Evolutionary conservation across 2,797 vertebrate genomes (phyloP).

Genomic region (Rhynchonycteris naso): DNA sequence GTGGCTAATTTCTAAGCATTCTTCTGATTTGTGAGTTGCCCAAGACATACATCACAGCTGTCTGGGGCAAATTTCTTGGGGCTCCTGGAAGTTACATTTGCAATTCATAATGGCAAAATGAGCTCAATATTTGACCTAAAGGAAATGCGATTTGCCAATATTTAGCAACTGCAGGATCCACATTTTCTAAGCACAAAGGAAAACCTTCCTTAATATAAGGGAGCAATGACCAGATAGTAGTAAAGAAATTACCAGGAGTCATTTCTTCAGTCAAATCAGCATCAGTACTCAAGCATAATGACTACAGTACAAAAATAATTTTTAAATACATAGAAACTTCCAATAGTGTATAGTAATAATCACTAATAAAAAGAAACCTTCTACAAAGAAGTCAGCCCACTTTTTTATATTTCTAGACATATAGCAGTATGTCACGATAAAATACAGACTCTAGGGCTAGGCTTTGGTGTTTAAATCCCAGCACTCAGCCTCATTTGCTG

Average conservation of each 20-base stretch:
- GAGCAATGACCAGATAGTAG: background rate
- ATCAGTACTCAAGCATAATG: background rate
- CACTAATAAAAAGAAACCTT: background rate
- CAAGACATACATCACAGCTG: background rate
- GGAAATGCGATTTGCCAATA: background rate
- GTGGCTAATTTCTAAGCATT: background rate
- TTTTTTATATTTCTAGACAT: background rate
- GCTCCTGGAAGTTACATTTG: background rate
- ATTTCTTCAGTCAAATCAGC: conserved; percentile 7
- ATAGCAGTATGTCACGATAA: background rate
- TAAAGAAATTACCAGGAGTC: background rate
- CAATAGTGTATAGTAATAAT: background rate
- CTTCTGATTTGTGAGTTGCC: background rate
- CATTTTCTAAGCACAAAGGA: background rate
- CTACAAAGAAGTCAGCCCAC: background rate
- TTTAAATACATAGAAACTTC: conserved; percentile 16
- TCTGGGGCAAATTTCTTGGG: background rate
- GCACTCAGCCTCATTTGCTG: background rate
- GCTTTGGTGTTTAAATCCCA: background rate
- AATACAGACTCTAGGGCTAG: background rate
- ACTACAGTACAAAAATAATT: background rate
- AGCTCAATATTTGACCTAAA: conserved; percentile 31
- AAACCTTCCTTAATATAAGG: background rate
- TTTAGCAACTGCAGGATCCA: background rate
- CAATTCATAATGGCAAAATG: background rate